Conservation (phyloP, 1,140 invertebrate species). For the Nomia melanderi region DNA sequence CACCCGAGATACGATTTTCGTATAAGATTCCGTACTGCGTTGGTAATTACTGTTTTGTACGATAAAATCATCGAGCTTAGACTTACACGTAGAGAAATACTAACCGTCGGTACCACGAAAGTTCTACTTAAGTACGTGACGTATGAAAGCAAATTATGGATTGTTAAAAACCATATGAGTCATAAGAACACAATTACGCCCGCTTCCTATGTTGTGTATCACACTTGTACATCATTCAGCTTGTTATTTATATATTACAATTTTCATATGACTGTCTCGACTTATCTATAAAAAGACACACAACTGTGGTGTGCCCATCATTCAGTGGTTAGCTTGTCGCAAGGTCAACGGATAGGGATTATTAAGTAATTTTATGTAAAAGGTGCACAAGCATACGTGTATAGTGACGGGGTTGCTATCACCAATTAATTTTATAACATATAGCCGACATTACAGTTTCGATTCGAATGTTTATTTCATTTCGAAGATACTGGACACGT, state of each 20-base stretch:
- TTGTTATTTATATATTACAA: slow-evolving; percentile 25
- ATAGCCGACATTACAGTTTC: neutral
- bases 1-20: neutral
- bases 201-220: neutral
- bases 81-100: slow-evolving; percentile 20
- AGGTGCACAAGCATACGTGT: neutral
- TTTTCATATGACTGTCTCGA: slow-evolving; percentile 1
- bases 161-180: neutral
- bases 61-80: slow-evolving; percentile 51
- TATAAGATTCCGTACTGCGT: slow-evolving; percentile 29
- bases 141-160: slow-evolving; percentile 3
- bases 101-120: neutral
- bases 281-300: neutral
- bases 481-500: neutral
- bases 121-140: neutral
- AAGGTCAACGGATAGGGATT: neutral
- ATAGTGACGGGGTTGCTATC: neutral
- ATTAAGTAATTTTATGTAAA: neutral
- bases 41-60: slow-evolving; percentile 48
- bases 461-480: neutral
- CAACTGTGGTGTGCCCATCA: neutral
- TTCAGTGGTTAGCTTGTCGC: neutral
- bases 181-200: slow-evolving; percentile 24
- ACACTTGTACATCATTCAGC: neutral
- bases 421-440: neutral